These are phyloP conservation scores for Melanotaenia trifasciata DNA, from an alignment of 2,797 vertebrate species.

Conservation along the genomic window DNA sequence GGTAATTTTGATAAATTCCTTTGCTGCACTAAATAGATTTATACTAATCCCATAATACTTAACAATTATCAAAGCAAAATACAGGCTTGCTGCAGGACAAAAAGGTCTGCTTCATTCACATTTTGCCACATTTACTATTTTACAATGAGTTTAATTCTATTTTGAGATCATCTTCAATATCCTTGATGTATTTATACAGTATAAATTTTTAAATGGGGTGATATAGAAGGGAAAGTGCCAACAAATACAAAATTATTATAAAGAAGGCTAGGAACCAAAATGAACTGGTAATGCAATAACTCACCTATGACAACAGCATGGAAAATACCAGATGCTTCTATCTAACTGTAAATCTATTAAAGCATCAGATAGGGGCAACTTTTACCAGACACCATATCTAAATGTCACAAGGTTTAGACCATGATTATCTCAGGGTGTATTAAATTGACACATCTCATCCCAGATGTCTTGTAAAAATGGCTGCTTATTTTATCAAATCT, in stretches of 20 bases:
- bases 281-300: background rate
- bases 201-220: background rate
- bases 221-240: background rate
- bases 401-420: conserved; percentile 32
- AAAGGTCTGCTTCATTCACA: background rate
- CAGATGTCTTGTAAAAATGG: background rate
- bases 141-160: background rate
- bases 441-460: background rate
- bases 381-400: conserved; percentile 22
- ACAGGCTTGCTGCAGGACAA: background rate
- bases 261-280: background rate
- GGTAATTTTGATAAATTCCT: conserved; percentile 19
- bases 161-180: background rate
- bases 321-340: conserved; percentile 1
- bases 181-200: background rate
- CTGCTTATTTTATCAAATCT: background rate
- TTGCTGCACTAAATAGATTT: conserved; percentile 19
- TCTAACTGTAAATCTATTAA: conserved; percentile 4
- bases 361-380: conserved; percentile 18
- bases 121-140: background rate
- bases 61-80: conserved; percentile 30
- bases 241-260: background rate
- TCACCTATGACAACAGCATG: background rate
- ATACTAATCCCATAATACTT: conserved; percentile 25
- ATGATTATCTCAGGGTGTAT: conserved; percentile 6